Evolutionary conservation across 2,888 invertebrate species (phyloP).

Genomic region (Drosophila paramelanica): DNA sequence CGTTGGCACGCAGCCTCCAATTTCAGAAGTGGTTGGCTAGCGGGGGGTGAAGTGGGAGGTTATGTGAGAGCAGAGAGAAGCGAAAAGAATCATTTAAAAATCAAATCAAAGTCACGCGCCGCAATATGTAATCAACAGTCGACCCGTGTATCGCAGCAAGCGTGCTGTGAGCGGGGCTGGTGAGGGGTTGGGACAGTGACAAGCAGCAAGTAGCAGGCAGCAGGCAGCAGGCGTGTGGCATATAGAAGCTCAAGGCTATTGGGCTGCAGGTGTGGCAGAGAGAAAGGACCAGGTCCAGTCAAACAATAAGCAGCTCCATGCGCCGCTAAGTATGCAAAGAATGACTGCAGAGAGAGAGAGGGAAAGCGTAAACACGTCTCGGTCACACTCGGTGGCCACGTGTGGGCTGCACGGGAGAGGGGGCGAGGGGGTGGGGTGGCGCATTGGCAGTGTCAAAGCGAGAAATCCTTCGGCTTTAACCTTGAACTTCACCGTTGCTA

Average conservation of each 20-base stretch:
- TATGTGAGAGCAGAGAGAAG: background rate
- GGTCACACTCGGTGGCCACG: slow-evolving; percentile 41
- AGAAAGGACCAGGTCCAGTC: slow-evolving; percentile 46
- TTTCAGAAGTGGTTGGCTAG: slow-evolving; percentile 7
- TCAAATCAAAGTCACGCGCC: slow-evolving; percentile 83
- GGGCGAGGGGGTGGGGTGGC: slow-evolving; percentile 22
- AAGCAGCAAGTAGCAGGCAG: slow-evolving; percentile 19
- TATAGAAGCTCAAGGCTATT: slow-evolving; percentile 40
- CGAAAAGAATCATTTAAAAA: slow-evolving; percentile 77
- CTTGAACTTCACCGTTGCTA: slow-evolving; percentile 82
- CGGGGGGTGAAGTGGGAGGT: background rate
- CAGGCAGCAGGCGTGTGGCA: slow-evolving; percentile 19
- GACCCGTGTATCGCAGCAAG: slow-evolving; percentile 2
- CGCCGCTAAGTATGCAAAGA: slow-evolving; percentile 67
- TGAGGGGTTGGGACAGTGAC: background rate
- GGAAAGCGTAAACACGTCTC: too few relatives aligned
- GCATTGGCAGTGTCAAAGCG: slow-evolving; percentile 58
- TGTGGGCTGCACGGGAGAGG: slow-evolving; percentile 28
- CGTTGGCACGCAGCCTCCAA: slow-evolving; percentile 42
- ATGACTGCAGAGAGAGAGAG: slow-evolving; percentile 2
- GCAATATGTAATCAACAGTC: slow-evolving; percentile 70
- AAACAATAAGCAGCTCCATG: slow-evolving; percentile 65
- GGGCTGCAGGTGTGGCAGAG: slow-evolving; percentile 47
- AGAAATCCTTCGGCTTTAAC: slow-evolving; percentile 74
- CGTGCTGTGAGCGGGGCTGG: background rate